Base-by-base conservation (phyloP, 2,797 vertebrate genomes). In the Neoniphon sammara region DNA sequence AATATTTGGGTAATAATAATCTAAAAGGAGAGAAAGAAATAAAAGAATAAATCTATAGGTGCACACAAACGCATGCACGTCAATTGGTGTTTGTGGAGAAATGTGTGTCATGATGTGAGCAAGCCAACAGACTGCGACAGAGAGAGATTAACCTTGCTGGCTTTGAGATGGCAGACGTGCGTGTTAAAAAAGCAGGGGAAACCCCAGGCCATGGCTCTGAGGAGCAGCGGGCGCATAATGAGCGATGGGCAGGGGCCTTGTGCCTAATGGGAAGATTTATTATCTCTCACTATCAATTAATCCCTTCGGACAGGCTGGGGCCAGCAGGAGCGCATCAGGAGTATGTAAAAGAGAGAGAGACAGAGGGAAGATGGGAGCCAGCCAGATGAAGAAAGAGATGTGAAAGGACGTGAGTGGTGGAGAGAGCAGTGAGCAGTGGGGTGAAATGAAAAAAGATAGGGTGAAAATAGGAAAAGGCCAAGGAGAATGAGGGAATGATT, bases 221-320 rank as follows among this genome's bases (percentile, higher is more conserved):
- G 76, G 68, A 91, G 87, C 87, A 89, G 80, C 83, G 44, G 85
- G 89, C 73, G 70, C 88, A 90, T 93, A 94, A 94, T 91, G 91
- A 92, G 90, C 77, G 71, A 92, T 87, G 88, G 88, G 87, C 83
- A 89, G 88, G 85, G 86, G 85, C 86, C 83, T 83, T 68, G 52
- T 70, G 81, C 91, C 90, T 94, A 94, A 93, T 94, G 88, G 91
- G 80, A 87, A 92, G 91, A 93, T 94, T 93, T 93, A 94, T 94
- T 93, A 94, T 93, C 91, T 91, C 88, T 93, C 92, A 91, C 89
- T 91, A 93, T 93, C 91, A 94, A 92, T 94, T 92, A 94, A 93
- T 93, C 92, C 93, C 91, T 73, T 73, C 59, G 86, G 92, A 91
- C 89, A 89, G 88, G 89, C 78, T 36, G 61, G 76, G 83, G 88